phyloP scores from a whole-genome alignment of 2,113 vertebrate genomes.

The Anhinga rufa region DNA sequence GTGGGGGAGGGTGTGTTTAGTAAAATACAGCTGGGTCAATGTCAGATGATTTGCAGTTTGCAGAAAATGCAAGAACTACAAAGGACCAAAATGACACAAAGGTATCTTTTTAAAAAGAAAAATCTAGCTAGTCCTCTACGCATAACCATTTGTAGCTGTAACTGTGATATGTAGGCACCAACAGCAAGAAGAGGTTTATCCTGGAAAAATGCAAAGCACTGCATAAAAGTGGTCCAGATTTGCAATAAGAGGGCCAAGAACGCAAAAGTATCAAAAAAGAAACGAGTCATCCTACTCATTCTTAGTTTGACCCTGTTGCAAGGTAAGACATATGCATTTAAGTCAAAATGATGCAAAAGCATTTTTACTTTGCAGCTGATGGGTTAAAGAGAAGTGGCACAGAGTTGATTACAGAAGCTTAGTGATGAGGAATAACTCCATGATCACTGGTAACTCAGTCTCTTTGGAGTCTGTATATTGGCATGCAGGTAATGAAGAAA shows the following conservation, averaged over 20 bases:
- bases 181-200: not conserved
- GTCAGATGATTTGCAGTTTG: conserved; percentile 4
- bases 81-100: not conserved
- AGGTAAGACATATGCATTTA: not conserved
- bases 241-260: not conserved
- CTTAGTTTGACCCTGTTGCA: not conserved
- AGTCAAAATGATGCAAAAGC: not conserved
- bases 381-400: not conserved
- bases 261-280: not conserved
- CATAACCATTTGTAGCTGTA: not conserved
- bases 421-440: not conserved
- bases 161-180: not conserved
- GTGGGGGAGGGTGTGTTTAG: not conserved
- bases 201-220: not conserved
- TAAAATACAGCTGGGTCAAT: not conserved
- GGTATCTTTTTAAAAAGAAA: not conserved
- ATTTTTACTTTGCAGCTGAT: not conserved
- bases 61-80: not conserved
- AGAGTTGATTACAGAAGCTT: not conserved
- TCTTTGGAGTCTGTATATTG: not conserved
- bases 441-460: not conserved
- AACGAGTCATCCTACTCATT: not conserved
- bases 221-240: not conserved
- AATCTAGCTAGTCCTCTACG: not conserved
- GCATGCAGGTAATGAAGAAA: not conserved